Percentiles rank a stretch among this genome's conserved stretches.
phyloP scores from a whole-genome alignment of 2,113 vertebrate species.

The Butorides virescens region DNA sequence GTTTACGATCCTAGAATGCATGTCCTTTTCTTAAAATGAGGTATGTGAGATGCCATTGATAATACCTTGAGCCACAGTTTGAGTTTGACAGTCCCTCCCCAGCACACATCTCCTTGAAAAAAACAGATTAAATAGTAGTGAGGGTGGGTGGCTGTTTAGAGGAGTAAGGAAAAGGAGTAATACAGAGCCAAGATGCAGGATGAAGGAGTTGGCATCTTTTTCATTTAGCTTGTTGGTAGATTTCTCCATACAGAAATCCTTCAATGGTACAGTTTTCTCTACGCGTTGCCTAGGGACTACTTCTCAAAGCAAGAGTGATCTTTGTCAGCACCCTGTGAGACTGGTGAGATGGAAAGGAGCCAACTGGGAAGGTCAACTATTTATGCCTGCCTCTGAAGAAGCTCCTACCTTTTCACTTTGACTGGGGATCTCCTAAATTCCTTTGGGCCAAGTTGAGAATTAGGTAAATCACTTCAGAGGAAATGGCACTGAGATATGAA shows the following conservation, averaged over 20 bases:
- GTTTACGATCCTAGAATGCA: accelerated
- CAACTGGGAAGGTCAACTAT: background rate
- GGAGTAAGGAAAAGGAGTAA: background rate
- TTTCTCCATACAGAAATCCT: background rate
- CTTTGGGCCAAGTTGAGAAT: background rate
- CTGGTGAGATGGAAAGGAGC: background rate
- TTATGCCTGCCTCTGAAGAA: background rate
- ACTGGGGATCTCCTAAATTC: background rate
- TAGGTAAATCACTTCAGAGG: background rate
- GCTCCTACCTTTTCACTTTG: background rate
- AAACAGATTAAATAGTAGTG: background rate
- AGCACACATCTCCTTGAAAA: background rate
- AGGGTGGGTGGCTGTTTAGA: background rate
- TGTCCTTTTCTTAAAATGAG: background rate
- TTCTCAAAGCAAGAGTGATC: background rate
- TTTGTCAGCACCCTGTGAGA: background rate
- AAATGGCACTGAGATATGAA: background rate
- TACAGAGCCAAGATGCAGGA: background rate
- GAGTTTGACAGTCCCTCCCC: background rate
- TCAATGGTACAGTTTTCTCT: background rate
- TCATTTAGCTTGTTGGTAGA: background rate
- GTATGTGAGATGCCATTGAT: background rate
- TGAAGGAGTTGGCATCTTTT: background rate
- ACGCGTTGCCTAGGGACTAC: background rate
- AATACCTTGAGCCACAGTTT: background rate